These are phyloP conservation scores for Sinocyclocheilus anshuiensis DNA, from an alignment of 2,113 vertebrate genomes.

Conservation along the genomic window DNA sequence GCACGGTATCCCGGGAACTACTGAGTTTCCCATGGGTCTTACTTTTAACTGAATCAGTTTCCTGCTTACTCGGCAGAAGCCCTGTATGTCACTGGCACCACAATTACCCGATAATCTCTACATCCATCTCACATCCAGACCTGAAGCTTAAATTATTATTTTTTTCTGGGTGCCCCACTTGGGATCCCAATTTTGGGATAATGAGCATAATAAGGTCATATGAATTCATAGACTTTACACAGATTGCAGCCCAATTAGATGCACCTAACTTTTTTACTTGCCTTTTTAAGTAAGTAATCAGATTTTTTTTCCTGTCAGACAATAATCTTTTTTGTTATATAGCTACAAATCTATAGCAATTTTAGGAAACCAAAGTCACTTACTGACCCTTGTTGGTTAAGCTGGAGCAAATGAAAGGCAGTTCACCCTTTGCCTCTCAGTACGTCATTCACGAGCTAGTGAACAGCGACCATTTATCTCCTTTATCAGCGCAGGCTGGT, in stretches of 20 bases:
- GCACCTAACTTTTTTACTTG: background rate
- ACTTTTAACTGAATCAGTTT: conserved; percentile 32
- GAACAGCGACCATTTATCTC: conserved; percentile 8
- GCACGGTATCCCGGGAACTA: conserved; percentile 11
- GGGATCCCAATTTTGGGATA: background rate
- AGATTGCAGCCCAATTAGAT: background rate
- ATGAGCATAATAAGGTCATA: background rate
- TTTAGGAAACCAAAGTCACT: conserved; percentile 23
- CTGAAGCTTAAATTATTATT: background rate
- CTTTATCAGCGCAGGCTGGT: conserved; percentile 14
- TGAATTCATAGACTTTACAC: background rate
- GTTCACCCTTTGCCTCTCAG: conserved; percentile 46
- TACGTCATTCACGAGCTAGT: background rate
- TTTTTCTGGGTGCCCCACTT: background rate
- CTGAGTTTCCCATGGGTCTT: conserved; percentile 29
- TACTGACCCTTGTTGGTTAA: conserved; percentile 43
- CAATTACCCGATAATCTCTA: background rate
- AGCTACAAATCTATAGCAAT: background rate
- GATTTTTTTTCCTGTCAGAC: background rate
- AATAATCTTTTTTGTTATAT: background rate
- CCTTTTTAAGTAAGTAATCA: background rate
- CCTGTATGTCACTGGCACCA: conserved; percentile 14
- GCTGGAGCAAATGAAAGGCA: conserved; percentile 38
- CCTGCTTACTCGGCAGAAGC: conserved; percentile 48
- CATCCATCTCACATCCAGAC: background rate